phyloP scores from a whole-genome alignment of 2,888 invertebrate species.

The Hirtodrosophila cameraria region DNA sequence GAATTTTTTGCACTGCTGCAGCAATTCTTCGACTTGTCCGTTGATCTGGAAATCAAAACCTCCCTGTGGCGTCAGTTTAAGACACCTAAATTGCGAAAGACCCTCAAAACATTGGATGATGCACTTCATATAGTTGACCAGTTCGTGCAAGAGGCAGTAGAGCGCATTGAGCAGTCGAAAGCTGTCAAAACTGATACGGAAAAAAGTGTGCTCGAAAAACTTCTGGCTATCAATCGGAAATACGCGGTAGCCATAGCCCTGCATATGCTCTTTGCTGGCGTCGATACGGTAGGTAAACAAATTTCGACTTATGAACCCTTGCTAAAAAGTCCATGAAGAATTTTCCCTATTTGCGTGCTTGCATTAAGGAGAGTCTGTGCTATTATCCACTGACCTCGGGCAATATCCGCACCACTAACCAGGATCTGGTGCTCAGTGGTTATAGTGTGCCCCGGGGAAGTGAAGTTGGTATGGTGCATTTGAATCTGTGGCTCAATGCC shows the following conservation, averaged over 20 bases:
- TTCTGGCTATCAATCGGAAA: slow-evolving; percentile 86
- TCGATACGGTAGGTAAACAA: slow-evolving; percentile 87
- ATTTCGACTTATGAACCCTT: too few relatives aligned
- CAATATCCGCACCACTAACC: slow-evolving; percentile 85
- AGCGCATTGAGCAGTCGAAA: slow-evolving; percentile 67
- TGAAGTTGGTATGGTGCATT: slow-evolving; percentile 89
- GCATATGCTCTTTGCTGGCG: slow-evolving; percentile 89
- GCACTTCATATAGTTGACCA: slow-evolving; percentile 46
- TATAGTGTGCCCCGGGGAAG: slow-evolving; percentile 87
- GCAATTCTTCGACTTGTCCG: slow-evolving; percentile 49
- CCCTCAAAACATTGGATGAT: slow-evolving; percentile 48
- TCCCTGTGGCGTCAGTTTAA: slow-evolving; percentile 65
- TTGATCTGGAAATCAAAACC: slow-evolving; percentile 70
- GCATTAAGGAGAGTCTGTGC: slow-evolving; percentile 89
- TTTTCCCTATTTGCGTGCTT: slow-evolving; percentile 88
- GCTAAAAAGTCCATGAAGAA: slow-evolving; percentile 83
- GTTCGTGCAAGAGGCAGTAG: slow-evolving; percentile 77
- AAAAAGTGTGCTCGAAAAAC: slow-evolving; percentile 86
- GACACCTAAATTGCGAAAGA: slow-evolving; percentile 60
- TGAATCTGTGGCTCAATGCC: slow-evolving; percentile 86
- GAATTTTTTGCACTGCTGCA: slow-evolving; percentile 34
- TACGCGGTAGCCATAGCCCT: slow-evolving; percentile 88
- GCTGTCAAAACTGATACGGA: slow-evolving; percentile 57
- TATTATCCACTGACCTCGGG: slow-evolving; percentile 86
- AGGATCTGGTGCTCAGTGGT: slow-evolving; percentile 86